These are phyloP conservation scores for Drosophila serrata DNA, from an alignment of 1,140 invertebrate species.

Conservation along the genomic window DNA sequence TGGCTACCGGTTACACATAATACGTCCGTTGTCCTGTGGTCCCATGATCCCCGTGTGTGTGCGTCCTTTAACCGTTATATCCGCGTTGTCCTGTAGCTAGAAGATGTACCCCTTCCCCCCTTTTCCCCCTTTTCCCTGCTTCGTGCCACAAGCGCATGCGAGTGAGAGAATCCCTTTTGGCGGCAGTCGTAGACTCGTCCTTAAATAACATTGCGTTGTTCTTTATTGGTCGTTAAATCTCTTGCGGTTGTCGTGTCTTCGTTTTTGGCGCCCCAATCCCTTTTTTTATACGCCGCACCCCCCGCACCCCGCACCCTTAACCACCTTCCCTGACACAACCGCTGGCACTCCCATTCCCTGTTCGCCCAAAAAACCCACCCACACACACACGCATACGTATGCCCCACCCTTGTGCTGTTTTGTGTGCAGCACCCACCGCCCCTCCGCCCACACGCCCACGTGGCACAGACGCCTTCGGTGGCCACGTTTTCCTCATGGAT, in stretches of 20 bases:
- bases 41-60: neutral
- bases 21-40: conserved; percentile 61
- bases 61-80: neutral
- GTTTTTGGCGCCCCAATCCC: conserved; percentile 33
- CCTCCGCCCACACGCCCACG: neutral
- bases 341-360: conserved; percentile 19
- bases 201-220: conserved; percentile 82
- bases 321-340: neutral
- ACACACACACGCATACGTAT: neutral
- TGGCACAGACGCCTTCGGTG: conserved; percentile 28
- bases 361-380: conserved; percentile 6
- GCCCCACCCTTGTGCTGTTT: conserved; percentile 45
- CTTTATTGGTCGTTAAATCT: conserved; percentile 84
- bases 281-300: neutral
- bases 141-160: conserved; percentile 50
- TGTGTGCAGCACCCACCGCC: conserved; percentile 9
- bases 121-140: neutral
- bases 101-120: conserved; percentile 4
- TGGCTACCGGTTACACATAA: conserved; percentile 83
- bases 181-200: conserved; percentile 52
- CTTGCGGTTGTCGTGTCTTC: conserved; percentile 81
- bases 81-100: conserved; percentile 3
- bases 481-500: conserved; percentile 37
- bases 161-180: conserved; percentile 71
- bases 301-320: no score